These are phyloP conservation scores for Macroramphosus scolopax DNA, from an alignment of 2,797 vertebrate genomes.

Conservation along the genomic window DNA sequence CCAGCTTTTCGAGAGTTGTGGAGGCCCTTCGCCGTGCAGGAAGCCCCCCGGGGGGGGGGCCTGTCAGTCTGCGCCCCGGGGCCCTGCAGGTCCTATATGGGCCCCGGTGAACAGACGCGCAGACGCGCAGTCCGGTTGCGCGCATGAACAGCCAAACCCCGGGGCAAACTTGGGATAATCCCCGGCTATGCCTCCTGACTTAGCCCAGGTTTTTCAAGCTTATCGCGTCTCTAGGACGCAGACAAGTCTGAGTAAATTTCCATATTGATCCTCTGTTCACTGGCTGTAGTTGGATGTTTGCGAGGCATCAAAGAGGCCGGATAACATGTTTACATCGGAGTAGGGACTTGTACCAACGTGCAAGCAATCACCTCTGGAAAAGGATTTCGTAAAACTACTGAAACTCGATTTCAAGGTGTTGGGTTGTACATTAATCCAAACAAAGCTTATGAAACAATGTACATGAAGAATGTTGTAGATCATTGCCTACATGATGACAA, in stretches of 20 bases:
- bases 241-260: slow-evolving; percentile 56
- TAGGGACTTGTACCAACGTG: slow-evolving; percentile 19
- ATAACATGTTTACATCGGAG: slow-evolving; percentile 49
- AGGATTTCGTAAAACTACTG: slow-evolving; percentile 26
- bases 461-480: no score
- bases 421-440: slow-evolving; percentile 19
- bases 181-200: slow-evolving; percentile 52
- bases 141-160: slow-evolving; percentile 63
- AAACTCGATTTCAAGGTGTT: slow-evolving; percentile 40
- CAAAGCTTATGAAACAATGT: slow-evolving; percentile 1
- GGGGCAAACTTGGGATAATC: slow-evolving; percentile 72
- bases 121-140: slow-evolving; percentile 63
- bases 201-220: slow-evolving; percentile 46
- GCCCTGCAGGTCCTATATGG: slow-evolving; percentile 56
- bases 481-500: no score
- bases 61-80: slow-evolving; percentile 66
- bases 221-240: slow-evolving; percentile 64
- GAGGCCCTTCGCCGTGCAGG: slow-evolving; percentile 21
- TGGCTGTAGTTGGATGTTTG: no score
- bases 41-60: slow-evolving; percentile 55
- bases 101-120: slow-evolving; percentile 62
- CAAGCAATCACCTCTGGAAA: slow-evolving; percentile 2
- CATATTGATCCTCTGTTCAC: slow-evolving; percentile 65
- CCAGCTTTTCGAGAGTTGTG: slow-evolving; percentile 40
- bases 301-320: no score